phyloP scores from a whole-genome alignment of 2,113 vertebrate species.

The Aphyosemion australe region DNA sequence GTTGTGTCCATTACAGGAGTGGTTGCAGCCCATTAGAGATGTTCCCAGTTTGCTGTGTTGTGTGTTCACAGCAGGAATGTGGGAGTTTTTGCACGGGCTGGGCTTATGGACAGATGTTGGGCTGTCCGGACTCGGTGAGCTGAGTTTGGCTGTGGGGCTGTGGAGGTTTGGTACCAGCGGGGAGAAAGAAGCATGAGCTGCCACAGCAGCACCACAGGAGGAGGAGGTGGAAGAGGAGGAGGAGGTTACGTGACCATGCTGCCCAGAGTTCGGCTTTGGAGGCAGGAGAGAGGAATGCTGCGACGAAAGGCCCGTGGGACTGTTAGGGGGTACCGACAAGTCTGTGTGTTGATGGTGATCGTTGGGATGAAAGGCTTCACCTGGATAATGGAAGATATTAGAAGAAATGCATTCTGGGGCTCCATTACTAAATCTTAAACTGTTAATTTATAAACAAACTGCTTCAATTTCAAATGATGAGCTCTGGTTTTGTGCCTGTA shows the following conservation, averaged over 20 bases:
- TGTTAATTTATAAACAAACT: neutral
- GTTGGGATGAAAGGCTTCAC: conserved; percentile 89
- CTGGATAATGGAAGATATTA: conserved; percentile 52
- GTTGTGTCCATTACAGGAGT: conserved; percentile 94
- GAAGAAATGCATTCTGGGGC: neutral
- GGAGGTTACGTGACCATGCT: conserved; percentile 82
- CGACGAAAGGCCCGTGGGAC: conserved; percentile 91
- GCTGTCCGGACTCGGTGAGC: conserved; percentile 78
- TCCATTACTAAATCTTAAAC: neutral
- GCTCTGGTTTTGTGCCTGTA: too few relatives aligned
- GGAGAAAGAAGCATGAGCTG: conserved; percentile 81
- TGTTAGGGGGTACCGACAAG: conserved; percentile 97
- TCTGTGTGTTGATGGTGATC: conserved; percentile 94
- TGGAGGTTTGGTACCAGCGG: conserved; percentile 80
- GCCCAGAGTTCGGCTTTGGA: conserved; percentile 82
- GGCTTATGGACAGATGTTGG: conserved; percentile 82
- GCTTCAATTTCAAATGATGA: too few relatives aligned
- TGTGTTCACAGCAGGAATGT: conserved; percentile 86
- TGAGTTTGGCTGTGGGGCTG: conserved; percentile 74
- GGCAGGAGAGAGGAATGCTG: conserved; percentile 87
- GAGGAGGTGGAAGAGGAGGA: conserved; percentile 65
- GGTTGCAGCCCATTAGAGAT: conserved; percentile 86
- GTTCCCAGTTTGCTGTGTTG: conserved; percentile 90
- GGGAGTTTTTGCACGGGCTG: conserved; percentile 89
- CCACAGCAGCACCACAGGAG: conserved; percentile 68